Evolutionary conservation across 2,797 vertebrate genomes (phyloP), one percentile per base, ranked within the genome.

Genomic region (Alca torda): DNA sequence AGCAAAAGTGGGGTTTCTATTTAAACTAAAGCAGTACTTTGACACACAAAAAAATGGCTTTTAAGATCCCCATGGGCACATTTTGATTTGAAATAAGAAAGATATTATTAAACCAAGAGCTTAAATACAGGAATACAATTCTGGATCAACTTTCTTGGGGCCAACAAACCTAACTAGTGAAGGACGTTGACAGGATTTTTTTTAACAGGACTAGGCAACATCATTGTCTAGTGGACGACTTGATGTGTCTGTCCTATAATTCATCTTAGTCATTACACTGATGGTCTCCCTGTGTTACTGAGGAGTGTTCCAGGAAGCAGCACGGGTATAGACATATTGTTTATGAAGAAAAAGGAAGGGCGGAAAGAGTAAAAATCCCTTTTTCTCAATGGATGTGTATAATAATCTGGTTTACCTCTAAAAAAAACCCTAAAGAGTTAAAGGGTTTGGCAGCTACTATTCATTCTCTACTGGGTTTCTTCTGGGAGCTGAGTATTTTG

Each of bases 401-500:
- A 76, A 51, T 51, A 68, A 33, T 50, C 16, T 54, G 11, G 21
- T 84, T 93, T 78, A 24, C 30, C 13, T 60, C 53, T 70, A 25
- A 64, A 67, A 88, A 88, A 35, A 26, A 6, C 53, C 28, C 31
- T 35, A 77, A 88, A 48, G 20, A 57, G 35, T 73, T 70, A 43
- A 92, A 74, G 76, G 61, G 6, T 81, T 80, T 65, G 59, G 69
- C 72, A 88, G 61, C 46, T n/a, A 69, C 10, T n/a, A 48, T 53
- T 93, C 28, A 48, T 72, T 84, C 59, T 53, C 91, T 84, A 31
- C 57, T 60, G 33, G 2, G 12, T 67, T 93, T 84, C 74, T 86
- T 93, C 70, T 77, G n/a, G n/a, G 65, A 94, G 19, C 19, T 37
- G 48, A 89, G 46, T 39, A 87, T 90, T 97, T 92, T 88, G 69